Base-by-base conservation (phyloP, 2,113 vertebrate genomes). In the Ageneiosus marmoratus region DNA sequence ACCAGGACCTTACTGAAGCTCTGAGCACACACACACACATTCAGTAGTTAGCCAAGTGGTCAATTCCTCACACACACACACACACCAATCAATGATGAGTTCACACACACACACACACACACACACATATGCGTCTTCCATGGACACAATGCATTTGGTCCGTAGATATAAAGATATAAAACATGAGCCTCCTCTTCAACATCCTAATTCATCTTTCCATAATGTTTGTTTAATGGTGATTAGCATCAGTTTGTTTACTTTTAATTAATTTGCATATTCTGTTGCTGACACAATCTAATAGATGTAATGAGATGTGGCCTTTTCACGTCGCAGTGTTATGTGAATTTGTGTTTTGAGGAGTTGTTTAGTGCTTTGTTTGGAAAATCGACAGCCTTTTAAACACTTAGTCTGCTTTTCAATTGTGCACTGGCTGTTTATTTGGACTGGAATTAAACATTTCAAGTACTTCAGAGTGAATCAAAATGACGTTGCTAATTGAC, bases 281-380 rank as follows among this genome's bases (percentile, higher is more conserved):
- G 78, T 83, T 65, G 88, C 88, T 88, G 91, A 92, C 90, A 88
- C 91, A 90, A 91, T 84, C 89, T 93, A 93, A 94, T 93, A 91
- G 91, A 91, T 92, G 88, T 86, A 83, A 86, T 84, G 89, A 85
- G 88, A 91, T 86, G 84, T 92, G 92, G 92, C 92, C 90, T 93
- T 92, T 92, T 90, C 88, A 88, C 70, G 89, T 90, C 87, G 88
- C 88, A 79, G 24, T 46, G 34, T 89, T 90, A 91, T 93, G 90
- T 77, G 88, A 90, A 87, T 83, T 46, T 13, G 11, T 3, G 48
- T 7, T 4, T 80, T 37, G 65, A 53, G 32, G 12, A 41, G 4
- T 29, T 72, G 50, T 27, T 72, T 73, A 48, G 18, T 58, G 53
- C 13, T 53, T 34, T 12, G 24, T 16, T 58, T 58, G 51, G 15